phyloP scores from a whole-genome alignment of 1,140 invertebrate species.

The Drosophila lacteicornis region DNA sequence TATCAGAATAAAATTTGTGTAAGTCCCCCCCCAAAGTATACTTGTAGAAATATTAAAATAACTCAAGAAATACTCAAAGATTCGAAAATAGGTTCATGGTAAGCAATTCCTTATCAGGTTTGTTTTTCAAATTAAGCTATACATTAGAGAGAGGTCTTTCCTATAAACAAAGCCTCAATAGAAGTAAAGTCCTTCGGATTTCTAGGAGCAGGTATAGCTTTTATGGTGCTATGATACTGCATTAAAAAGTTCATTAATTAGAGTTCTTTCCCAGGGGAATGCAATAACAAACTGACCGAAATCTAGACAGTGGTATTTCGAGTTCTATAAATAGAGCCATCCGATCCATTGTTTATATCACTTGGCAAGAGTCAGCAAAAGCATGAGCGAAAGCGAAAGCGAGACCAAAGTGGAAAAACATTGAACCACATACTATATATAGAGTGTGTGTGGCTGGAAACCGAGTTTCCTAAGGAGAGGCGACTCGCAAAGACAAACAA shows the following conservation, averaged over 20 bases:
- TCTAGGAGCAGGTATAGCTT: neutral
- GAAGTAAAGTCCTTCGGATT: neutral
- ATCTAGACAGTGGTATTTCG: constrained; percentile 18
- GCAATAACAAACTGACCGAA: constrained; percentile 20
- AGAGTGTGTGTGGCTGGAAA: constrained; percentile 42
- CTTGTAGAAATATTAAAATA: neutral
- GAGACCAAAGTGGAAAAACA: constrained; percentile 55
- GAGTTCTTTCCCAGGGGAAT: neutral
- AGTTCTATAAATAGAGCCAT: constrained; percentile 13
- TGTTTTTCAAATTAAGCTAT: constrained; percentile 1
- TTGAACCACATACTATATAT: constrained; percentile 63
- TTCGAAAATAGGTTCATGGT: neutral
- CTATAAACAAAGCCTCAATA: neutral
- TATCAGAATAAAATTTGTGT: neutral
- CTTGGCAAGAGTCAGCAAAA: neutral
- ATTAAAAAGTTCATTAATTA: too few species aligned
- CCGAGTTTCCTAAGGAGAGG: constrained; percentile 37
- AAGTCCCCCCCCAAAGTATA: constrained; percentile 2
- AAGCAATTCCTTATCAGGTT: constrained; percentile 18
- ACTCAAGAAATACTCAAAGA: neutral
- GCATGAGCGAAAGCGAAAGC: constrained; percentile 15
- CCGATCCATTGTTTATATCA: constrained; percentile 13
- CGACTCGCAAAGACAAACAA: constrained; percentile 36
- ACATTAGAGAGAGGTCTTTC: neutral
- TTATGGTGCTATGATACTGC: neutral